A percentile compares a stretch with the other conserved stretches of the same genome.
phyloP scores from a whole-genome alignment of 2,888 invertebrate genomes.

The Hemicrepidius hirtus region DNA sequence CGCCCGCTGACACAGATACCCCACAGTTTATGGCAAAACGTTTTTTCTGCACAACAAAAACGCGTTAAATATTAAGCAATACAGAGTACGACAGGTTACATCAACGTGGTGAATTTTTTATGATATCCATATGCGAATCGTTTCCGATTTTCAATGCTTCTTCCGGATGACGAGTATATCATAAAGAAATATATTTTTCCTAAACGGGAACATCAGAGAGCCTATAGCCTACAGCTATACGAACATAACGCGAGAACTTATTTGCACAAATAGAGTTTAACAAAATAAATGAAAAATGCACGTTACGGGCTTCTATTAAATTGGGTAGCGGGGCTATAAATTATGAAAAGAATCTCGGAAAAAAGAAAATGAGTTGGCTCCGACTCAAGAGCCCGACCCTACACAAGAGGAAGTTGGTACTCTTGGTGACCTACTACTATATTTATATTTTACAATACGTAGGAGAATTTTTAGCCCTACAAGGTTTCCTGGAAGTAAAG shows the following conservation, averaged over 20 bases:
- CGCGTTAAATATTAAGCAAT: conserved; percentile 39
- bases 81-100: conserved; percentile 1
- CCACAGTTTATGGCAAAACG: conserved; percentile 40
- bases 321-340: conserved; percentile 41
- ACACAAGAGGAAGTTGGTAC: conserved; percentile 21
- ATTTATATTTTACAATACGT: conserved; percentile 27
- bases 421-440: conserved; percentile 21
- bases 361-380: conserved; percentile 45
- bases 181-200: neutral
- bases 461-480: neutral
- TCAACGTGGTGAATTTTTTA: conserved; percentile 24
- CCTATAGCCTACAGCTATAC: neutral
- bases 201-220: neutral
- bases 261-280: conserved; percentile 19
- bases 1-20: conserved; percentile 50
- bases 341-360: conserved; percentile 42
- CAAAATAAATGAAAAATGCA: conserved; percentile 39
- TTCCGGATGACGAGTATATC: neutral
- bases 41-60: conserved; percentile 40
- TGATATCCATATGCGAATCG: neutral
- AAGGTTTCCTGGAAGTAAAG: neutral
- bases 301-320: conserved; percentile 33
- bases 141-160: conserved; percentile 2
- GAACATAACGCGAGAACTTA: neutral
- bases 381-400: conserved; percentile 30